Conservation (phyloP, 2,113 vertebrate genomes). For the Mionectes macconnelli region DNA sequence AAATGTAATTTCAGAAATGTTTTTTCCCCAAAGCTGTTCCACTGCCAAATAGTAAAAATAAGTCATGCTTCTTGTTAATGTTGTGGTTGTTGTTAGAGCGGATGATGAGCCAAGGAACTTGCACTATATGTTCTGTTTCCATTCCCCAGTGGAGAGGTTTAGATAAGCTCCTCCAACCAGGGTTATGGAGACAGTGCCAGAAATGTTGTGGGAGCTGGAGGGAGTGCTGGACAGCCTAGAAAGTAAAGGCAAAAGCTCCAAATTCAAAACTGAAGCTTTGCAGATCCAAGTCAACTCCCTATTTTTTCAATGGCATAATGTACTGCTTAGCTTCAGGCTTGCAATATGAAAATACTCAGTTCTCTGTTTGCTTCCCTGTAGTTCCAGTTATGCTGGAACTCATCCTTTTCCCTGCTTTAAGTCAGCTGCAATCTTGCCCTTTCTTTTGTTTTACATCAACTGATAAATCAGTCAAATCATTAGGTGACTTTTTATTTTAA, state of each 20-base stretch:
- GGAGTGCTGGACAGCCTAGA: not conserved
- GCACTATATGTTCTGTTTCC: slow-evolving; percentile 54
- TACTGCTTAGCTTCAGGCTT: not conserved
- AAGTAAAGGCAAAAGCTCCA: not conserved
- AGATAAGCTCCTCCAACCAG: slow-evolving; percentile 41
- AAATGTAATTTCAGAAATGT: slow-evolving; percentile 9
- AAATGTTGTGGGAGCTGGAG: slow-evolving; percentile 27
- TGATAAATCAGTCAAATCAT: not conserved
- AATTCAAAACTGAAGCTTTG: not conserved
- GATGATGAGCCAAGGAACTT: slow-evolving; percentile 39
- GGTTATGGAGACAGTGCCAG: slow-evolving; percentile 7
- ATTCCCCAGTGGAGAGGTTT: slow-evolving; percentile 31
- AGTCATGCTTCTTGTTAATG: slow-evolving; percentile 39
- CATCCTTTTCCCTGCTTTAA: not conserved
- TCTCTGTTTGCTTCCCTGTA: not conserved
- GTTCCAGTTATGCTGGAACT: not conserved
- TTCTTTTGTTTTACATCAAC: not conserved
- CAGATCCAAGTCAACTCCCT: slow-evolving; percentile 33
- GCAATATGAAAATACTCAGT: not conserved
- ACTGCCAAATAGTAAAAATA: slow-evolving; percentile 33
- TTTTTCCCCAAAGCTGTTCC: not conserved
- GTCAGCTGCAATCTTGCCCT: not conserved
- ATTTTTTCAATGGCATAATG: not conserved
- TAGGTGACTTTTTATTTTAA: not conserved
- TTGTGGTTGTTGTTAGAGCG: not conserved